Evolutionary conservation across 1,140 invertebrate genomes (phyloP).

Genomic region (Ceratitis capitata): DNA sequence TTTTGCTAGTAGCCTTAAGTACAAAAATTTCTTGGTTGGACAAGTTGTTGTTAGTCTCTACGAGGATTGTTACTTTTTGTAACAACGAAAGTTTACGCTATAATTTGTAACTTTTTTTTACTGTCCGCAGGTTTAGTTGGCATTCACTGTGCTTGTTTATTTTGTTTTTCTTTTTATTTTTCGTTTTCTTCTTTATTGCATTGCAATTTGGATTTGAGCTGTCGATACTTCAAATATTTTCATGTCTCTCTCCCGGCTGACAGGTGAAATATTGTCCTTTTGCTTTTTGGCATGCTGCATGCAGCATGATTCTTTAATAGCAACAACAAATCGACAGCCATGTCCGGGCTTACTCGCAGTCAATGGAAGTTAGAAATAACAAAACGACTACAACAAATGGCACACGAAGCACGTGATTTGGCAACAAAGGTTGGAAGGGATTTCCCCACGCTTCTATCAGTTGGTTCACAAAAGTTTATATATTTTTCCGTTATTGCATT

Average conservation of each 20-base stretch:
- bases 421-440: neutral
- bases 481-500: neutral
- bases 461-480: neutral
- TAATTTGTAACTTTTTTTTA: no score
- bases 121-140: no score
- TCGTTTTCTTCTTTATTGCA: neutral
- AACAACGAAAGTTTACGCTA: no score
- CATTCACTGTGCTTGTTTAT: neutral
- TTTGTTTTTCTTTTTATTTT: no score
- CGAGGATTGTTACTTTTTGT: no score
- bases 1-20: neutral
- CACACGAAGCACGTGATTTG: neutral
- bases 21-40: neutral
- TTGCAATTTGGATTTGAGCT: neutral
- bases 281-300: no score
- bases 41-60: neutral
- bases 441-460: neutral
- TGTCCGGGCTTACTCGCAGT: neutral
- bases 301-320: no score
- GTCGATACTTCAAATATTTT: conserved; percentile 24
- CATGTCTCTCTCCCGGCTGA: neutral
- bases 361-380: neutral
- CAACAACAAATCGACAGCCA: no score
- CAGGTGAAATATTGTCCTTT: no score
- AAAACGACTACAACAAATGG: neutral